Conservation (phyloP, 2,113 vertebrate species). For the Dendropsophus ebraccatus region DNA sequence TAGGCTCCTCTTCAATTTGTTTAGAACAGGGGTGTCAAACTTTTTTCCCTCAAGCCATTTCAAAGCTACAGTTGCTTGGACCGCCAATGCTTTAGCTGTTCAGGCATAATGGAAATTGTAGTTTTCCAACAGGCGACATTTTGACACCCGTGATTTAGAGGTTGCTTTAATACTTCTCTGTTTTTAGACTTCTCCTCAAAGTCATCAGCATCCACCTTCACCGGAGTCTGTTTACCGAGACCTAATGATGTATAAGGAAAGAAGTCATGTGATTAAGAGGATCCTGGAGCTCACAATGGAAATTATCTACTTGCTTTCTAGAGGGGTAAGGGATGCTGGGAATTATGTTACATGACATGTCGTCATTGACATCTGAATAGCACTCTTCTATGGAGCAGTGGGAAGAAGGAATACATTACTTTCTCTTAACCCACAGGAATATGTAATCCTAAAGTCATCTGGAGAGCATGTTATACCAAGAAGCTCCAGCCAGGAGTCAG, state of each 20-base stretch:
- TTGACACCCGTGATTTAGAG: neutral
- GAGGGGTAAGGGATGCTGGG: neutral
- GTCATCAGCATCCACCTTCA: neutral
- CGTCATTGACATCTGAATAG: neutral
- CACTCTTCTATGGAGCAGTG: neutral
- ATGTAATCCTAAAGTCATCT: conserved; percentile 9
- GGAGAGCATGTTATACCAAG: neutral
- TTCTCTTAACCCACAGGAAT: neutral
- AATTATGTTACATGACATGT: neutral
- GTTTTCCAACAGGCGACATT: no score
- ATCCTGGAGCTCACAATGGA: conserved; percentile 18
- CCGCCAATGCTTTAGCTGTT: no score
- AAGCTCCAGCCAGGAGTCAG: no score
- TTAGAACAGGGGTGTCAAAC: no score
- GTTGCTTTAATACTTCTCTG: neutral
- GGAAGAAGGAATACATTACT: neutral
- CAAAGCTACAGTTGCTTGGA: no score
- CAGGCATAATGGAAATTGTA: no score
- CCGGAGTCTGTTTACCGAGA: neutral
- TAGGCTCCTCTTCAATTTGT: no score
- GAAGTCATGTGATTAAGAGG: neutral
- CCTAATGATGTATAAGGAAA: neutral
- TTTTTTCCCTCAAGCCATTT: no score
- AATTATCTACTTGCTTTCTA: conserved; percentile 5
- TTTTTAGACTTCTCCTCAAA: neutral